phyloP scores from a whole-genome alignment of 92 coral and sea anemone species.

The Desmophyllum pertusum region DNA sequence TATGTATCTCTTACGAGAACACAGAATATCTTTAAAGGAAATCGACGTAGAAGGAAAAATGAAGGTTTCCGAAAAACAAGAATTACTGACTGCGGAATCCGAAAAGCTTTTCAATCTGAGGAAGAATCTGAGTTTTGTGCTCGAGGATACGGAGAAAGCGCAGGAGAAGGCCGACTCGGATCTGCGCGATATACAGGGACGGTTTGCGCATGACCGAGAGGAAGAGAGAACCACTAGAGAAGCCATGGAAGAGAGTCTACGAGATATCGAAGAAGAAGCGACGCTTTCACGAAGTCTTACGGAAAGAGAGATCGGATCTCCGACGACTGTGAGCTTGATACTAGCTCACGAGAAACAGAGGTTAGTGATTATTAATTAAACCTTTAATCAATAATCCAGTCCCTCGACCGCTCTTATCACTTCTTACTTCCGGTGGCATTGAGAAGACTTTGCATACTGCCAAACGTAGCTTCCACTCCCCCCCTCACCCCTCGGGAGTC shows the following conservation, averaged over 20 bases:
- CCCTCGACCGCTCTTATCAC: too few species aligned
- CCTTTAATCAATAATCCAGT: too few species aligned
- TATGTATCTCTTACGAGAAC: conserved; percentile 69
- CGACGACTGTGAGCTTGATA: conserved; percentile 45
- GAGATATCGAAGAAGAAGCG: conserved; percentile 91
- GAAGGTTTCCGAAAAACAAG: conserved; percentile 78
- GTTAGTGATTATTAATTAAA: conserved; percentile 29
- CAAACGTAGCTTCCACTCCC: too few species aligned
- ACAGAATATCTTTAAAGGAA: conserved; percentile 75
- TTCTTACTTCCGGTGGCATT: too few species aligned
- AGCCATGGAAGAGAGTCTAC: conserved; percentile 81
- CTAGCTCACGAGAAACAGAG: conserved; percentile 76
- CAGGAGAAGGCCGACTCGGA: conserved; percentile 86
- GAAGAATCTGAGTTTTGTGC: conserved; percentile 62
- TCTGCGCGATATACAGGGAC: conserved; percentile 76
- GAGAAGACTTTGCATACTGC: too few species aligned
- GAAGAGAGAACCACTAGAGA: conserved; percentile 80
- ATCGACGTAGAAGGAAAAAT: conserved; percentile 85
- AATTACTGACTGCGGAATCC: conserved; percentile 46
- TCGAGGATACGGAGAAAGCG: conserved; percentile 80
- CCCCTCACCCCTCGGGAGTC: too few species aligned
- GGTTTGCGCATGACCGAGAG: conserved; percentile 76
- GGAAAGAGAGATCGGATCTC: conserved; percentile 65
- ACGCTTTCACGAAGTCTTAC: conserved; percentile 79
- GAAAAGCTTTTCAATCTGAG: conserved; percentile 59